phyloP scores from a whole-genome alignment of 2,888 invertebrate species.

The Lamproptera curius region DNA sequence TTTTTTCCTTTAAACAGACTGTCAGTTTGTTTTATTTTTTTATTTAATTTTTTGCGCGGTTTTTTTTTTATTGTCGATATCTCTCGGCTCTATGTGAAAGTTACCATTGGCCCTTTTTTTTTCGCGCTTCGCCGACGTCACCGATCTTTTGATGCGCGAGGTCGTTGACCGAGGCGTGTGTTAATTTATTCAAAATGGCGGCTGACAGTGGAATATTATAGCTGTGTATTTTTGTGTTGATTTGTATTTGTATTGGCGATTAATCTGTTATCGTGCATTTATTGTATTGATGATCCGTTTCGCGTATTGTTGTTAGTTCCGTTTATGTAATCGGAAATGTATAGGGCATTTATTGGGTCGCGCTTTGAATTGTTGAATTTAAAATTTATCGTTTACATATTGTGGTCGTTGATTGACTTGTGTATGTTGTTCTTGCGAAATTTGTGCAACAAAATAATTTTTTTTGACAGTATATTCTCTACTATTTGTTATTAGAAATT shows the following conservation, averaged over 20 bases:
- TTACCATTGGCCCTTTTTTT: constrained; percentile 19
- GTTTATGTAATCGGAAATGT: neutral
- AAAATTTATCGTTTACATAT: no score
- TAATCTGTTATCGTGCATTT: constrained; percentile 9
- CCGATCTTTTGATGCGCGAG: constrained; percentile 11
- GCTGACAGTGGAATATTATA: neutral
- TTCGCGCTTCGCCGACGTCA: neutral
- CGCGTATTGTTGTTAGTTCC: neutral
- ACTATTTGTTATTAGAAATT: no score
- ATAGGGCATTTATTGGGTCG: neutral
- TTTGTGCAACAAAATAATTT: no score
- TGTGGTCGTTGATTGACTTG: no score
- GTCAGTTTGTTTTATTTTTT: constrained; percentile 6
- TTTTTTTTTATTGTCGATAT: neutral
- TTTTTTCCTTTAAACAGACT: constrained; percentile 10
- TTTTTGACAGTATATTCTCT: no score
- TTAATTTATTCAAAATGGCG: no score
- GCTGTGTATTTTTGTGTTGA: no score
- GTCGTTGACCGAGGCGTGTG: constrained; percentile 7
- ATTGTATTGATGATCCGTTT: neutral
- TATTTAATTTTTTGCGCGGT: neutral
- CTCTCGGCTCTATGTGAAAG: constrained; percentile 6
- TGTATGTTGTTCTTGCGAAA: no score
- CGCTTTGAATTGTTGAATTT: neutral
- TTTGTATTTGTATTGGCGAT: no score